Base-by-base conservation (phyloP, 2,113 vertebrate genomes). In the Heliornis fulica region DNA sequence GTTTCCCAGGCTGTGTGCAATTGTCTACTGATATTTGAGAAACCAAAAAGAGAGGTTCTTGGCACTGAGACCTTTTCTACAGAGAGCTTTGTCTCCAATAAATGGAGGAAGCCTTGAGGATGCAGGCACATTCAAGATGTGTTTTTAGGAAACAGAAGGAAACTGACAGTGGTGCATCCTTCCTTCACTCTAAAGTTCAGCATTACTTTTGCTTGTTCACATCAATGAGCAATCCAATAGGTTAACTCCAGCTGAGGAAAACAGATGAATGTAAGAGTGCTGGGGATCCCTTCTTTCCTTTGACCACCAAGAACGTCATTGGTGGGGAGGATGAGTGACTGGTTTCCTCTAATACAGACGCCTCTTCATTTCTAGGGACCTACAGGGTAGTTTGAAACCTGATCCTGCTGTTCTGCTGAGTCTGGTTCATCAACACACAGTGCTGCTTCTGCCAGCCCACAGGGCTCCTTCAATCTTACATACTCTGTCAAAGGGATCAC, bases 341-440 rank as follows among this genome's bases (percentile, higher is more conserved):
- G 79, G 28, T 54, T 95, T 88, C 64, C 90, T 74, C 76, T 90
- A 48, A 71, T 4, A 94, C 88, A 96, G 68, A 92, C 69, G 72
- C 28, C 83, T 95, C 90, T 94, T 94, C 93, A 95, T 96, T 83
- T 54, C 92, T 53, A 56, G 75, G 60, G 92, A 93, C 94, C 95
- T 96, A 90, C 96, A 85, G 69, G 92, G 90, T 43, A 89, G 93
- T 75, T 56, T 75, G 94, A 94, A 96, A 96, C 51, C 25, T 51
- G 88, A 94, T 57, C 26, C 92, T 40, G 85, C 28, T 80, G 91
- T 92, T 95, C 90, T 94, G 83, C 74, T 43, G 32, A 41, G 66
- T 48, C 87, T 80, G 63, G 61, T 40, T 90, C 87, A 96, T 87
- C 41, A 90, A 69, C 59, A 38, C 46, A 14, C 65, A 85, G 82